A percentile compares a stretch with the other conserved stretches of the same genome.
These are phyloP conservation scores for Pangasius mekongensis DNA, from an alignment of 2,797 vertebrate genomes.

Conservation along the genomic window DNA sequence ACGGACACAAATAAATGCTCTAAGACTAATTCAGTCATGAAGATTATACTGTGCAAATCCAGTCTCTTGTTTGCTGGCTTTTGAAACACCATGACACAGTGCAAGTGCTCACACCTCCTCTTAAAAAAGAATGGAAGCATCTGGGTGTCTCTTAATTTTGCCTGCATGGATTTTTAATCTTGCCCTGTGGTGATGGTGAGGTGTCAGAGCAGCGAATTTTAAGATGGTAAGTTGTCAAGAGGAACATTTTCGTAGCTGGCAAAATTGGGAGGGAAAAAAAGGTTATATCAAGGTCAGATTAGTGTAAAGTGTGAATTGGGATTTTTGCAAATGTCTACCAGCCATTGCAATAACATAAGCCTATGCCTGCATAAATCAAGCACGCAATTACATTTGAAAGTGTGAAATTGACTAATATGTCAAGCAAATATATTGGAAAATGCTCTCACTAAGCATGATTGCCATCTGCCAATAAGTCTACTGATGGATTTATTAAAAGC, in stretches of 20 bases:
- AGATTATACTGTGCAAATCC: background rate
- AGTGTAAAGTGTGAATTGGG: conserved; percentile 89
- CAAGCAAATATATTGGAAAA: conserved; percentile 32
- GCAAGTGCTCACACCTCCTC: conserved; percentile 42
- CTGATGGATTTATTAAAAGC: conserved; percentile 17
- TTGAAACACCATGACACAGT: conserved; percentile 27
- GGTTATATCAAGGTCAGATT: conserved; percentile 88
- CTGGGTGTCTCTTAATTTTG: conserved; percentile 84
- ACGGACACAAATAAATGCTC: background rate
- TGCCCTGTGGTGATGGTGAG: conserved; percentile 82
- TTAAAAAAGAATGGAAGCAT: conserved; percentile 70
- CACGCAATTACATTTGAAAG: conserved; percentile 81
- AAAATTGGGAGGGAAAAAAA: conserved; percentile 71
- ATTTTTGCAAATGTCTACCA: conserved; percentile 88
- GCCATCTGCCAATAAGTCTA: conserved; percentile 30
- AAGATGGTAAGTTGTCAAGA: conserved; percentile 86
- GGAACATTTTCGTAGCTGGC: conserved; percentile 81
- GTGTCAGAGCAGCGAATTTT: conserved; percentile 90
- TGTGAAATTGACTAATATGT: conserved; percentile 82
- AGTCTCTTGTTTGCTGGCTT: conserved; percentile 39
- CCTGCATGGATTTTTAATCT: conserved; percentile 81
- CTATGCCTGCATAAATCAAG: conserved; percentile 83
- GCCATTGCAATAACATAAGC: conserved; percentile 74
- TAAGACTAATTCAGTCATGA: background rate
- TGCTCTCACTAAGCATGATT: conserved; percentile 21